A percentile compares a stretch with the other conserved stretches of the same genome.
phyloP scores from a whole-genome alignment of 2,113 vertebrate genomes.

The Dascyllus trimaculatus region DNA sequence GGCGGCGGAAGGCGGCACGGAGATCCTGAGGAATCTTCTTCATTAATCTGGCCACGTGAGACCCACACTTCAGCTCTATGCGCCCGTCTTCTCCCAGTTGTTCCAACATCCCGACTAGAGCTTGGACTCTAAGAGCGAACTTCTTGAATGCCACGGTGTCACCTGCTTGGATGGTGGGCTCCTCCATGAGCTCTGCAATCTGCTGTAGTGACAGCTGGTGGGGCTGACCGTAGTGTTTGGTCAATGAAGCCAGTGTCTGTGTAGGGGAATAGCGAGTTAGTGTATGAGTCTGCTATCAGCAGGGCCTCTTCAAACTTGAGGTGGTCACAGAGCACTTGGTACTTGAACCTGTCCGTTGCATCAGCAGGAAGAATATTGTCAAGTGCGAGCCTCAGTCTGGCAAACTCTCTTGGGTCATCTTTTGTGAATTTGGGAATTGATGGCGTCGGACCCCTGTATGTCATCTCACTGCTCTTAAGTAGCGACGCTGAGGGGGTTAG shows the following conservation, averaged over 20 bases:
- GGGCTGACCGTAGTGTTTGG: not conserved
- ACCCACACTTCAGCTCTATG: constrained; percentile 13
- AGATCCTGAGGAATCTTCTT: not conserved
- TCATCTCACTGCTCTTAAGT: no score
- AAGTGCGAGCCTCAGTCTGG: no score
- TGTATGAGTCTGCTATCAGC: not conserved
- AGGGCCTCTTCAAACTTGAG: constrained; percentile 19
- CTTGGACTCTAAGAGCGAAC: constrained; percentile 16
- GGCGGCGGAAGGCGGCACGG: not conserved
- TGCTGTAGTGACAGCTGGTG: constrained; percentile 13
- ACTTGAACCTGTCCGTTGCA: constrained; percentile 19
- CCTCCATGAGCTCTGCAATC: constrained; percentile 21
- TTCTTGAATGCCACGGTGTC: not conserved
- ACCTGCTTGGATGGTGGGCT: not conserved
- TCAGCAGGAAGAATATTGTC: not conserved
- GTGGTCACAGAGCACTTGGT: constrained; percentile 10
- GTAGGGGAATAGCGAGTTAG: not conserved
- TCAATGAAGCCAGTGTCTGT: not conserved
- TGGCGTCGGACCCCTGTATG: no score
- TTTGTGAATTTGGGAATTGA: no score
- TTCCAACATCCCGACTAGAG: constrained; percentile 3
- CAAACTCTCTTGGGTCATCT: no score
- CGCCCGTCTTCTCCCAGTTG: constrained; percentile 7
- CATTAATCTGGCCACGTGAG: constrained; percentile 1
- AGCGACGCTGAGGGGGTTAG: no score